Evolutionary conservation across 2,888 invertebrate genomes (phyloP).

Genomic region (Tenthredo mesomela): DNA sequence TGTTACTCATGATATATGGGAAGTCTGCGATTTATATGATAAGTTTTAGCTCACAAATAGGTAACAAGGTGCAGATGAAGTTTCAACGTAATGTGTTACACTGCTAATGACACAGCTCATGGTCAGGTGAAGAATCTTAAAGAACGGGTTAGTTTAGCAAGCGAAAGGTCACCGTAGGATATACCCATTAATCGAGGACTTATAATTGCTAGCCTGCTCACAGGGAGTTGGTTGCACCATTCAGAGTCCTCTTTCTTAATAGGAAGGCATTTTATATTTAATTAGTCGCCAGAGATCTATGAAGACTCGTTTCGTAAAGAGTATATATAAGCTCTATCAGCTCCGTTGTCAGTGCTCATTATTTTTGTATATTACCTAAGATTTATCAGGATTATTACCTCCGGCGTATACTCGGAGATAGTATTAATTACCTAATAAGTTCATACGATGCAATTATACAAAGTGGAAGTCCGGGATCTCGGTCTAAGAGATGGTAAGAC

Average conservation of each 20-base stretch:
- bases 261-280: constrained; percentile 69
- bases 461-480: not conserved
- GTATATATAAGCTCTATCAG: constrained; percentile 28
- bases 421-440: constrained; percentile 7
- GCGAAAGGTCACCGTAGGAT: not conserved
- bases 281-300: constrained; percentile 69
- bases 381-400: constrained; percentile 27
- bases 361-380: constrained; percentile 35
- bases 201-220: constrained; percentile 66
- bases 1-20: not conserved
- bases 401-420: not conserved
- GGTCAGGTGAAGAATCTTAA: not conserved
- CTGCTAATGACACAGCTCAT: not conserved
- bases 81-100: not conserved
- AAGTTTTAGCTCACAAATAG: constrained; percentile 10
- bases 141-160: not conserved
- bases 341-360: constrained; percentile 36
- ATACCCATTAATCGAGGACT: constrained; percentile 71
- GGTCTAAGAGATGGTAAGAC: constrained; percentile 16
- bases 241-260: constrained; percentile 66
- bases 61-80: constrained; percentile 26
- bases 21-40: constrained; percentile 11
- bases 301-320: constrained; percentile 56
- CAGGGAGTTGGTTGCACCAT: constrained; percentile 57
- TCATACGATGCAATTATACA: not conserved